Evolutionary conservation across 2,113 vertebrate genomes (phyloP).

Genomic region (Gila orcuttii): DNA sequence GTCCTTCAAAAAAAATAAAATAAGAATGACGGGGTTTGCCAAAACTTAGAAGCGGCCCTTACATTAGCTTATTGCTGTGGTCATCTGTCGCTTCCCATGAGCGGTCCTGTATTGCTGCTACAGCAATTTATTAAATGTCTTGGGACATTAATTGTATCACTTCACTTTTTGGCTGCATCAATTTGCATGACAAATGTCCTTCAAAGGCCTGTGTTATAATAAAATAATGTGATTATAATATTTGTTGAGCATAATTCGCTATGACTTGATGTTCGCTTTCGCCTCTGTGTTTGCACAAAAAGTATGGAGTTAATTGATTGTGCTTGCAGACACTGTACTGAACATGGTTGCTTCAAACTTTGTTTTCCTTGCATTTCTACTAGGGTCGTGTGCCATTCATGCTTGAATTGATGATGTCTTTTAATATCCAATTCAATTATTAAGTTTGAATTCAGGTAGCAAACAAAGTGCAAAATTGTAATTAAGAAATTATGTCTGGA

Average conservation of each 20-base stretch:
- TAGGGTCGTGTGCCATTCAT: neutral
- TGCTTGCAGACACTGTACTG: neutral
- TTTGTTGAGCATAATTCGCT: slow-evolving; percentile 29
- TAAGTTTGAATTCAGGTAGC: neutral
- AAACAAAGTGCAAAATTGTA: neutral
- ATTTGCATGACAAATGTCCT: slow-evolving; percentile 37
- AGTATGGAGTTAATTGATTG: slow-evolving; percentile 2
- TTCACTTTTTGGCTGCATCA: slow-evolving; percentile 33
- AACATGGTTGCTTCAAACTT: neutral
- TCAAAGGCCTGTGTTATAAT: neutral
- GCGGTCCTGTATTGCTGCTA: slow-evolving; percentile 22
- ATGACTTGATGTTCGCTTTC: slow-evolving; percentile 15
- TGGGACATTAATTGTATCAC: slow-evolving; percentile 40
- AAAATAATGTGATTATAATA: slow-evolving; percentile 38
- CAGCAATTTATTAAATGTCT: slow-evolving; percentile 49
- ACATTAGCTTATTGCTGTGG: slow-evolving; percentile 50
- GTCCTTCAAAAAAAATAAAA: neutral
- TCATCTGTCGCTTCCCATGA: slow-evolving; percentile 46
- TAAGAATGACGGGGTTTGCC: slow-evolving; percentile 34
- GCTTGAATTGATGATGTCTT: neutral
- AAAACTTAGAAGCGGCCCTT: neutral
- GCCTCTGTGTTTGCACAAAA: slow-evolving; percentile 13
- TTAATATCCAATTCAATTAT: too few relatives aligned
- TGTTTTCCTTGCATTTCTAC: neutral
- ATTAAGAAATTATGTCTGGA: neutral